Evolutionary conservation across 1,140 invertebrate species (phyloP).

Genomic region (Drosophila leontia): DNA sequence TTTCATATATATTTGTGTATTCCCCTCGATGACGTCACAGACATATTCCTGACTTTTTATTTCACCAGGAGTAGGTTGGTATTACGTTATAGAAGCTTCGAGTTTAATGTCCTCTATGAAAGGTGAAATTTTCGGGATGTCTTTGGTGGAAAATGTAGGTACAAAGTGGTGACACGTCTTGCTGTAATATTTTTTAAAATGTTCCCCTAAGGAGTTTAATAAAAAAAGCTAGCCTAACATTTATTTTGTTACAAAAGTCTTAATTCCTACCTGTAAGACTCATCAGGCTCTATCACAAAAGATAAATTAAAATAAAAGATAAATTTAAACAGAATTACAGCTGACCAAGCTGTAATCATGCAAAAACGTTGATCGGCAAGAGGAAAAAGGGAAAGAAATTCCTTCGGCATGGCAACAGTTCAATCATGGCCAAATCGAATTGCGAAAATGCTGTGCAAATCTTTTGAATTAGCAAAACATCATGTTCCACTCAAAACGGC

Average conservation of each 20-base stretch:
- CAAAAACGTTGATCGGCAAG: not conserved
- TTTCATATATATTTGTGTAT: slow-evolving; percentile 23
- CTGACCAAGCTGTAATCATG: too few species aligned
- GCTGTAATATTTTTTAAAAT: not conserved
- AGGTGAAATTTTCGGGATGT: not conserved
- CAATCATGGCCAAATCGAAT: slow-evolving; percentile 60
- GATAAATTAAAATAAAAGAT: not conserved
- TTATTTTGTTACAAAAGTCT: too few species aligned
- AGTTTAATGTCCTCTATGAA: slow-evolving; percentile 17
- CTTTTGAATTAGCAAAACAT: slow-evolving; percentile 82
- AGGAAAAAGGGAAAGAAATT: slow-evolving; percentile 5
- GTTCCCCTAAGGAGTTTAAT: too few species aligned
- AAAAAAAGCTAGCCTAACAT: too few species aligned
- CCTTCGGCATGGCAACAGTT: slow-evolving; percentile 25
- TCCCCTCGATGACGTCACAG: slow-evolving; percentile 34
- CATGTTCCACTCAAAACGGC: slow-evolving; percentile 77
- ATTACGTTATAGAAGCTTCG: slow-evolving; percentile 16
- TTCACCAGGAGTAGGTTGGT: slow-evolving; percentile 6
- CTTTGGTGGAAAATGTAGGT: not conserved
- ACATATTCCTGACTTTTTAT: slow-evolving; percentile 14
- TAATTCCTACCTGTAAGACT: too few species aligned
- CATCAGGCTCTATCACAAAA: too few species aligned
- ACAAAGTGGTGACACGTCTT: not conserved
- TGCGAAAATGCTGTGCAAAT: slow-evolving; percentile 62
- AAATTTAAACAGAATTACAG: not conserved